These are phyloP conservation scores for Prorops nasuta DNA, from an alignment of 1,140 invertebrate genomes.

Conservation along the genomic window DNA sequence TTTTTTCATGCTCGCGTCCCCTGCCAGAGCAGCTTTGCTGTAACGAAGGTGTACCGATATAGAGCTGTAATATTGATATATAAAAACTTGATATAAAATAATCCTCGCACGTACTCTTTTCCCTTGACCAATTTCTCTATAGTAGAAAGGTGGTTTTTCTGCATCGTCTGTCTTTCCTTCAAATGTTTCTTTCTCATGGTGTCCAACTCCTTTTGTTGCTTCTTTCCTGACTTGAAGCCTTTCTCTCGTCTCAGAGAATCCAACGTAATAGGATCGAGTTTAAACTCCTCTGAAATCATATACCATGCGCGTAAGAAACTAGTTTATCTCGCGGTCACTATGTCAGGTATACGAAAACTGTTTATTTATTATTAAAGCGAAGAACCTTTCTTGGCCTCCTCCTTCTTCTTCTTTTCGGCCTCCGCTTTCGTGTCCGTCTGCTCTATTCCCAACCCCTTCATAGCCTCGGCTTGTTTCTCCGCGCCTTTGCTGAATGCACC, in stretches of 20 bases:
- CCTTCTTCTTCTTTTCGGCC: slow-evolving; percentile 50
- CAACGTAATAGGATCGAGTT: slow-evolving; percentile 87
- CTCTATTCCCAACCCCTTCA: slow-evolving; percentile 62
- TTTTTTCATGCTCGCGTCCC: slow-evolving; percentile 76
- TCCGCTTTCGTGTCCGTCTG: slow-evolving; percentile 50
- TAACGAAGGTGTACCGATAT: slow-evolving; percentile 22
- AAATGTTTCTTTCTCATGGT: slow-evolving; percentile 85
- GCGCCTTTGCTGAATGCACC: slow-evolving; percentile 81
- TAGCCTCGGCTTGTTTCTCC: slow-evolving; percentile 73
- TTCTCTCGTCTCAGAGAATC: slow-evolving; percentile 90
- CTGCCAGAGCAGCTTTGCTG: slow-evolving; percentile 75
- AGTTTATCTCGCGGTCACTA: background rate
- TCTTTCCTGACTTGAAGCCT: slow-evolving; percentile 88
- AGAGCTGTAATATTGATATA: background rate
- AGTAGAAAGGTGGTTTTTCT: slow-evolving; percentile 88
- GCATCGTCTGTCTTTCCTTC: slow-evolving; percentile 88
- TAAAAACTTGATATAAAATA: background rate
- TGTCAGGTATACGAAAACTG: too few species aligned
- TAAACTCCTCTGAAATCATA: slow-evolving; percentile 55
- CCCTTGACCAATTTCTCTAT: slow-evolving; percentile 93
- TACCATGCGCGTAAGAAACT: slow-evolving; percentile 9
- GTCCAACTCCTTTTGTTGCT: slow-evolving; percentile 94
- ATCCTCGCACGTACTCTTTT: slow-evolving; percentile 69
- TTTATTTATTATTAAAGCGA: slow-evolving; percentile 1
- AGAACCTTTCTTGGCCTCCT: slow-evolving; percentile 39